Percentiles rank a stretch among this genome's conserved stretches.
phyloP scores from a whole-genome alignment of 2,888 invertebrate species.

The Plagiodera versicolora region DNA sequence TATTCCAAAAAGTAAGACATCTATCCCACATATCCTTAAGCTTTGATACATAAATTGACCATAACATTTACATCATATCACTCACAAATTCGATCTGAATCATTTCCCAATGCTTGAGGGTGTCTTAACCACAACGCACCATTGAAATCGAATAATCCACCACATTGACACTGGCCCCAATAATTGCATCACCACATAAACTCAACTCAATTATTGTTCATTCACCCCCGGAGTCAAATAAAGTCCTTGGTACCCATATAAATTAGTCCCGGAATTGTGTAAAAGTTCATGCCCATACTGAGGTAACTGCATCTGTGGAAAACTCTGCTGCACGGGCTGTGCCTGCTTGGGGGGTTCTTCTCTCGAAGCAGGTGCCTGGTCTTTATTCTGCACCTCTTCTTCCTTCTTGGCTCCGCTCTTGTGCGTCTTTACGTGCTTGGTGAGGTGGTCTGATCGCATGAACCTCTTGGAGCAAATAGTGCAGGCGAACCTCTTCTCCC shows the following conservation, averaged over 20 bases:
- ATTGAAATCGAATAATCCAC: background rate
- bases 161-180: conserved; percentile 30
- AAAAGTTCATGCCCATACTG: conserved; percentile 31
- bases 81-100: no score
- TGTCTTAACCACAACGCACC: no score
- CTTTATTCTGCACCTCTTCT: conserved; percentile 18
- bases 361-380: conserved; percentile 15
- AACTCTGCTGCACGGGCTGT: conserved; percentile 3
- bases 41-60: no score
- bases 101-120: no score
- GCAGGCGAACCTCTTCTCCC: conserved; percentile 87
- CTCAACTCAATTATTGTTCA: conserved; percentile 29
- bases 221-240: conserved; percentile 36
- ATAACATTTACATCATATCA: no score
- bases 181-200: conserved; percentile 3
- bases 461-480: conserved; percentile 86
- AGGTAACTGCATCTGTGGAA: conserved; percentile 20
- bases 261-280: conserved; percentile 19
- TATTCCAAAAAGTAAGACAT: no score
- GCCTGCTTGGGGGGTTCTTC: background rate
- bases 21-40: no score
- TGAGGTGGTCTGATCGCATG: conserved; percentile 92
- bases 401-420: conserved; percentile 60
- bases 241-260: conserved; percentile 35
- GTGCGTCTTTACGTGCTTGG: conserved; percentile 90